Evolutionary conservation across 2,888 invertebrate species (phyloP).

Genomic region (Zootermopsis nevadensis): DNA sequence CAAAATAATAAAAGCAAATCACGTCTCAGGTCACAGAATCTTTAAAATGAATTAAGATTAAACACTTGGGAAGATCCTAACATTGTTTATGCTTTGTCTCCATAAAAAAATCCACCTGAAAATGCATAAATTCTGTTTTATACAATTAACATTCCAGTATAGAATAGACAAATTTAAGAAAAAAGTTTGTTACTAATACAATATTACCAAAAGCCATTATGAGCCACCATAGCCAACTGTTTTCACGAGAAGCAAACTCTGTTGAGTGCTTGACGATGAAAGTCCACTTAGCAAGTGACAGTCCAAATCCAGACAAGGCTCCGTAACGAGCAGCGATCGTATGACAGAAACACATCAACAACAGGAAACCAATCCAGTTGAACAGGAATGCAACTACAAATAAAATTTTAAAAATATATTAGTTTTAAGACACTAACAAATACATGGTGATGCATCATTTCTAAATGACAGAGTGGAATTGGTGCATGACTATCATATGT

Average conservation of each 20-base stretch:
- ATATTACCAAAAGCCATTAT: slow-evolving; percentile 86
- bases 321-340: slow-evolving; percentile 94
- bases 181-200: neutral
- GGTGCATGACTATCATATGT: no score
- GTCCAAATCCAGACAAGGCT: slow-evolving; percentile 90
- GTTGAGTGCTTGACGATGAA: slow-evolving; percentile 93
- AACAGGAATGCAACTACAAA: slow-evolving; percentile 90
- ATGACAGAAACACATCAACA: slow-evolving; percentile 93
- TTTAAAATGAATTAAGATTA: no score
- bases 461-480: no score
- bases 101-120: no score
- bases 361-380: slow-evolving; percentile 94
- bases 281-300: slow-evolving; percentile 95
- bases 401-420: neutral
- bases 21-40: no score
- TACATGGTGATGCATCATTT: no score
- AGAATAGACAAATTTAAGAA: neutral
- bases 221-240: slow-evolving; percentile 93
- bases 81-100: no score
- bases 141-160: no score
- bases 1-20: no score
- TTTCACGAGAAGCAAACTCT: slow-evolving; percentile 86
- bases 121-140: no score
- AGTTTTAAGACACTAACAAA: no score
- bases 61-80: no score